Evolutionary conservation across 2,797 vertebrate genomes (phyloP).

Genomic region (Centroberyx gerrardi): DNA sequence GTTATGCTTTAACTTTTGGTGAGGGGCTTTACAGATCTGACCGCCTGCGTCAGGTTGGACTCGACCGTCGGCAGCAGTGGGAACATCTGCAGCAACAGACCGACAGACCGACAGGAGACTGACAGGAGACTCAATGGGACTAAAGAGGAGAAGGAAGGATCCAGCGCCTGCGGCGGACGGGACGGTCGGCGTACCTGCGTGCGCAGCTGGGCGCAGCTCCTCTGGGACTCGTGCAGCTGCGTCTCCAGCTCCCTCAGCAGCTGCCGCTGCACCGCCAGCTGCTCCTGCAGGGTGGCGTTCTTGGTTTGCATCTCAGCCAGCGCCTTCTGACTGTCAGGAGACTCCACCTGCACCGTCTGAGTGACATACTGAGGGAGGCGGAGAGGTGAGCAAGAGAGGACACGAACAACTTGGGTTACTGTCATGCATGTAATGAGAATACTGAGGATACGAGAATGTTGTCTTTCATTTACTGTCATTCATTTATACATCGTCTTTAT

Average conservation of each 20-base stretch:
- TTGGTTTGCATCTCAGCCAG: constrained; percentile 88
- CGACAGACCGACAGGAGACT: background rate
- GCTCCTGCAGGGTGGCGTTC: constrained; percentile 92
- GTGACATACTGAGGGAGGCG: constrained; percentile 84
- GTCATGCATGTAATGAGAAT: background rate
- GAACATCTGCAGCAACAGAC: background rate
- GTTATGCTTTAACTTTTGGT: too few relatives aligned
- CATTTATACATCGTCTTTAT: too few relatives aligned
- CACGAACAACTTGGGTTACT: background rate
- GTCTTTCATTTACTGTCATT: too few relatives aligned
- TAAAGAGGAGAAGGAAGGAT: background rate
- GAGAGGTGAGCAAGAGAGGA: background rate
- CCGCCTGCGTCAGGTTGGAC: background rate
- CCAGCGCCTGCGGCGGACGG: background rate
- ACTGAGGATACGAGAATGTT: too few relatives aligned
- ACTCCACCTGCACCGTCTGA: constrained; percentile 91
- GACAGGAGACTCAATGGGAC: background rate
- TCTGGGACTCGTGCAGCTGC: constrained; percentile 92
- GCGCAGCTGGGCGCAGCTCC: constrained; percentile 88
- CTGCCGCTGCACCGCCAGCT: constrained; percentile 91
- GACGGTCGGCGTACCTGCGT: constrained; percentile 86
- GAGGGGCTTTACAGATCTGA: background rate
- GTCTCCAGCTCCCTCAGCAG: constrained; percentile 92
- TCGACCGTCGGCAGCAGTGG: too few relatives aligned
- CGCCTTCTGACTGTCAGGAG: constrained; percentile 86